phyloP scores from a whole-genome alignment of 2,113 vertebrate species.

The Phoenicopterus ruber region DNA sequence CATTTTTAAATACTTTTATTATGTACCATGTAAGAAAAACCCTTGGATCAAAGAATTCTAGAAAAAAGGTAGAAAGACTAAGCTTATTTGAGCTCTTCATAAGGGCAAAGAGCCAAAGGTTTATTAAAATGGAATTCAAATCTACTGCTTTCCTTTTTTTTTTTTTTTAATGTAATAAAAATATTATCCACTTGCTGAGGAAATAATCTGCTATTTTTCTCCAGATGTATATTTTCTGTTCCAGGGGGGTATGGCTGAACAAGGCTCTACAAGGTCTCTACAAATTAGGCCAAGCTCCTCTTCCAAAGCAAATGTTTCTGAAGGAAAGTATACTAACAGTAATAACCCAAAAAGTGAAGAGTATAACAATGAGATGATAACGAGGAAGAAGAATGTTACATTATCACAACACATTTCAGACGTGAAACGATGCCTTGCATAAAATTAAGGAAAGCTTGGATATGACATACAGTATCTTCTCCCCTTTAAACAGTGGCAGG shows the following conservation, averaged over 20 bases:
- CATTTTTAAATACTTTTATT: background rate
- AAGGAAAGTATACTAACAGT: background rate
- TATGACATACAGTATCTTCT: background rate
- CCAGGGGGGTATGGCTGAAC: background rate
- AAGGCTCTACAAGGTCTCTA: background rate
- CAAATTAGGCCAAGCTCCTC: background rate
- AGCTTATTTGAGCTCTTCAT: background rate
- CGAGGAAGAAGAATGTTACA: background rate
- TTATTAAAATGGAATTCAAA: constrained; percentile 38
- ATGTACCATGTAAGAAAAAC: background rate
- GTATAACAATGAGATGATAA: background rate
- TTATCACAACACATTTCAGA: background rate
- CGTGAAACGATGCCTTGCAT: background rate
- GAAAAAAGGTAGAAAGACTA: background rate
- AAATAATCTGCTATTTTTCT: background rate
- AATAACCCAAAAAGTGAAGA: background rate
- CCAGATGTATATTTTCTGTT: background rate
- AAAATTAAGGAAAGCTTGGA: background rate
- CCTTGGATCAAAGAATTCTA: background rate
- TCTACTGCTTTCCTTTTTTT: background rate
- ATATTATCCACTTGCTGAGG: background rate
- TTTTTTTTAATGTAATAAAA: background rate
- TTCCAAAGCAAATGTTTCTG: background rate
- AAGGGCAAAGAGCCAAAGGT: background rate
- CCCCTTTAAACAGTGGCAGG: background rate